Percentiles rank a stretch among this genome's conserved stretches.
These are phyloP conservation scores for Sweltsa coloradensis DNA, from an alignment of 1,140 invertebrate genomes.

Conservation along the genomic window DNA sequence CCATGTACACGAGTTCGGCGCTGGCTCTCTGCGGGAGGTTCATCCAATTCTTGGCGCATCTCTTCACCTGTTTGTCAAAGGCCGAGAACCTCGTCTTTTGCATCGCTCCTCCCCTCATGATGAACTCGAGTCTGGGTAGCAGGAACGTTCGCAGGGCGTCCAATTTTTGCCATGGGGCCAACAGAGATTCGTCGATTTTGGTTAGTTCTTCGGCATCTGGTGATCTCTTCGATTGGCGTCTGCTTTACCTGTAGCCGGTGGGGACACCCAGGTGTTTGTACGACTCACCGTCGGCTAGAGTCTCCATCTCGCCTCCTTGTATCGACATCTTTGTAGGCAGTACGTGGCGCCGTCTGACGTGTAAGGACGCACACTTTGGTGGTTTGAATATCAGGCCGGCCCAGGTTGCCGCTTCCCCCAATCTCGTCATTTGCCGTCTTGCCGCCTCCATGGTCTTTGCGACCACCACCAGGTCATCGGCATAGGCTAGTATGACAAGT, in stretches of 20 bases:
- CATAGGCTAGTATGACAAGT: constrained; percentile 23
- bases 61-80: constrained; percentile 19
- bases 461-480: constrained; percentile 22
- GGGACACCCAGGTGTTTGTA: constrained; percentile 24
- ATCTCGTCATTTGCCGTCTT: constrained; percentile 10
- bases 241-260: constrained; percentile 18
- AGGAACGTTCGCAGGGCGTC: constrained; percentile 26
- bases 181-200: constrained; percentile 16
- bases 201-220: constrained; percentile 13
- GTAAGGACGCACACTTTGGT: constrained; percentile 19
- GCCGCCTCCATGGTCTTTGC: constrained; percentile 9
- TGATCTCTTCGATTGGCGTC: constrained; percentile 16
- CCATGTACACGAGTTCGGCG: too few species aligned
- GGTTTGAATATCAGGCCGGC: constrained; percentile 22
- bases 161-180: constrained; percentile 30
- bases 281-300: constrained; percentile 14
- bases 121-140: constrained; percentile 23
- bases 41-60: too few species aligned
- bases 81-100: constrained; percentile 14
- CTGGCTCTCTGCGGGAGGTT: too few species aligned
- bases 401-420: not conserved
- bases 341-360: constrained; percentile 14
- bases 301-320: constrained; percentile 1
- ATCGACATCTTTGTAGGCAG: constrained; percentile 6
- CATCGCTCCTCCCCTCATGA: constrained; percentile 18